phyloP scores from a whole-genome alignment of 2,888 invertebrate genomes.

The Ichneumoninae sp. region DNA sequence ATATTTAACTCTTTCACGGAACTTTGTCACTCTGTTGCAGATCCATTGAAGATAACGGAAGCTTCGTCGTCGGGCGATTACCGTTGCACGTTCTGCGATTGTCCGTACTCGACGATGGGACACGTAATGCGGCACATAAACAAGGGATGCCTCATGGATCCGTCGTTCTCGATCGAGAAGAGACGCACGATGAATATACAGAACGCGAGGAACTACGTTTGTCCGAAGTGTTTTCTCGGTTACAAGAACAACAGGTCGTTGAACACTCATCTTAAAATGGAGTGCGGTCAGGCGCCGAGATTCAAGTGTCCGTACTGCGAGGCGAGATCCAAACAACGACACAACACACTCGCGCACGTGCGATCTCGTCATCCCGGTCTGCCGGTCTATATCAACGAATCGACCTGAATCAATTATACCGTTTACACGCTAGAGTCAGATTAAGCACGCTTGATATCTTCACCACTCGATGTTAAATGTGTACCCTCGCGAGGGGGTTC shows the following conservation, averaged over 20 bases:
- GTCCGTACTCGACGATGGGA: constrained; percentile 23
- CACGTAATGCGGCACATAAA: constrained; percentile 28
- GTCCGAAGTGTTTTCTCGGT: constrained; percentile 73
- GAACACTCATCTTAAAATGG: constrained; percentile 81
- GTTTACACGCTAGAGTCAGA: background rate
- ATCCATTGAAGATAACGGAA: constrained; percentile 70
- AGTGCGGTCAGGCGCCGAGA: constrained; percentile 83
- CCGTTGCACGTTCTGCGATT: constrained; percentile 40
- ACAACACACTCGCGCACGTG: constrained; percentile 75
- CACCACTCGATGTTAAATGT: background rate
- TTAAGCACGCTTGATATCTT: constrained; percentile 3
- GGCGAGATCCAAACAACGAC: constrained; percentile 65
- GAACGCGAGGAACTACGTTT: constrained; percentile 43
- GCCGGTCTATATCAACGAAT: constrained; percentile 68
- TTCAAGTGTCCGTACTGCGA: constrained; percentile 77
- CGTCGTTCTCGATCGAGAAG: constrained; percentile 65
- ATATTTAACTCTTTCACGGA: constrained; percentile 43
- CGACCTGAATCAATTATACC: background rate
- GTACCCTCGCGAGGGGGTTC: background rate
- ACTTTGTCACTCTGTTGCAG: constrained; percentile 23
- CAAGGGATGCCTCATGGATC: constrained; percentile 55
- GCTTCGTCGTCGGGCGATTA: constrained; percentile 3
- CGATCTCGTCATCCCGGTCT: constrained; percentile 63
- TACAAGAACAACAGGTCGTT: constrained; percentile 79
- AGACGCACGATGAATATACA: constrained; percentile 56